phyloP scores from a whole-genome alignment of 2,888 invertebrate genomes.

The Bombyx huttoni region DNA sequence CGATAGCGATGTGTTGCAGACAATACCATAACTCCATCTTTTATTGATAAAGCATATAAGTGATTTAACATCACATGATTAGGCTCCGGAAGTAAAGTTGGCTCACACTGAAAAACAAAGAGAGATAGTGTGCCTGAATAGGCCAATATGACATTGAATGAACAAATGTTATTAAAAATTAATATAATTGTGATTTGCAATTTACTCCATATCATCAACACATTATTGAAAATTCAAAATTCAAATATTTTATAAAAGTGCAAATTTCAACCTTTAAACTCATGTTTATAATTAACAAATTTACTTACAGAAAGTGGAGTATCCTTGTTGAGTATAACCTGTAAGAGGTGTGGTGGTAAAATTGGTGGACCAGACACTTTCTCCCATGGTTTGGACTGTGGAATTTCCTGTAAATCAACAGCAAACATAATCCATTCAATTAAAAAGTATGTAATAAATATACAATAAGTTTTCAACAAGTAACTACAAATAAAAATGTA shows the following conservation, averaged over 20 bases:
- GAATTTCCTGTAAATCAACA: conserved; percentile 79
- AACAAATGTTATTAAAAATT: no score
- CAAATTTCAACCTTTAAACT: no score
- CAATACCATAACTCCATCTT: conserved; percentile 99
- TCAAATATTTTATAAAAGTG: not conserved
- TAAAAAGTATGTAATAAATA: not conserved
- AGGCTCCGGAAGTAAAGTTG: conserved; percentile 98
- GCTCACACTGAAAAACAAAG: conserved; percentile 87
- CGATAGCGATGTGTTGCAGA: conserved; percentile 98
- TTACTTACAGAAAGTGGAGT: conserved; percentile 90
- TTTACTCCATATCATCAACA: no score
- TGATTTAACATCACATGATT: conserved; percentile 99
- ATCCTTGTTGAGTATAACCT: conserved; percentile 99
- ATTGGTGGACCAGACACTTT: conserved; percentile 95
- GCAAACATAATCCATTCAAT: conserved; percentile 1
- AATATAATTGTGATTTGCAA: no score
- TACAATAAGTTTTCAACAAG: no score
- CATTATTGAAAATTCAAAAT: conserved; percentile 1
- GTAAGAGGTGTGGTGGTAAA: conserved; percentile 96
- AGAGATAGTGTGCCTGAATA: no score
- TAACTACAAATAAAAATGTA: no score
- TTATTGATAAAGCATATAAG: conserved; percentile 98
- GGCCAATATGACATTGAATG: no score
- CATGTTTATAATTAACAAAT: not conserved
- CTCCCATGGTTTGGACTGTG: conserved; percentile 92